Percentiles rank a stretch among this genome's conserved stretches.
These are phyloP conservation scores for Hoplias malabaricus DNA, from an alignment of 2,113 vertebrate genomes.

Conservation along the genomic window DNA sequence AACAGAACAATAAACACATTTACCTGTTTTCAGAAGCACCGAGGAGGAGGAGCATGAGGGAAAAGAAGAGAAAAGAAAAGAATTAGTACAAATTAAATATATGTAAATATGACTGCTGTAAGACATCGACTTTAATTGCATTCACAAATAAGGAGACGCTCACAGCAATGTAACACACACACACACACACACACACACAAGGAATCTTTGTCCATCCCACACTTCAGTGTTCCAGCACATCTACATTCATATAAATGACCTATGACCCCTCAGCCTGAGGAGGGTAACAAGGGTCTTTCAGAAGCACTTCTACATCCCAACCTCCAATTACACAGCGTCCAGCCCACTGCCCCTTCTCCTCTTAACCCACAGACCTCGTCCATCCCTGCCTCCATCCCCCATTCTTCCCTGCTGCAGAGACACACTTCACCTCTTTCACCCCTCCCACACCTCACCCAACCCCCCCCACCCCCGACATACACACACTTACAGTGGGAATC, in stretches of 20 bases:
- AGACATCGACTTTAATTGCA: neutral
- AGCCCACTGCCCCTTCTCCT: neutral
- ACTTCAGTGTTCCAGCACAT: neutral
- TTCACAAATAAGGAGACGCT: too few relatives aligned
- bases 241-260: conserved; percentile 17
- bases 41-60: neutral
- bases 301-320: conserved; percentile 1
- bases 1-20: neutral
- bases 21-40: conserved; percentile 25
- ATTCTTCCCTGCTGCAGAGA: neutral
- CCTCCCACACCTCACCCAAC: neutral
- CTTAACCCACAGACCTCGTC: conserved; percentile 14
- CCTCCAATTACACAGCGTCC: conserved; percentile 4
- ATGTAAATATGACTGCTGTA: neutral
- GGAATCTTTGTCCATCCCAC: neutral
- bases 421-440: conserved; percentile 11
- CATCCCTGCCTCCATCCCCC: neutral
- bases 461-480: neutral
- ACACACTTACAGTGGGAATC: conserved; percentile 13
- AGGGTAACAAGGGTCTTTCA: neutral
- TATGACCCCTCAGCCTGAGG: conserved; percentile 2
- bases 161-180: neutral
- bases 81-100: neutral
- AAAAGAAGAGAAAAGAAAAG: neutral
- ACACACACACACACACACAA: neutral